phyloP scores from a whole-genome alignment of 2,797 vertebrate genomes.

The Myotis daubentonii region DNA sequence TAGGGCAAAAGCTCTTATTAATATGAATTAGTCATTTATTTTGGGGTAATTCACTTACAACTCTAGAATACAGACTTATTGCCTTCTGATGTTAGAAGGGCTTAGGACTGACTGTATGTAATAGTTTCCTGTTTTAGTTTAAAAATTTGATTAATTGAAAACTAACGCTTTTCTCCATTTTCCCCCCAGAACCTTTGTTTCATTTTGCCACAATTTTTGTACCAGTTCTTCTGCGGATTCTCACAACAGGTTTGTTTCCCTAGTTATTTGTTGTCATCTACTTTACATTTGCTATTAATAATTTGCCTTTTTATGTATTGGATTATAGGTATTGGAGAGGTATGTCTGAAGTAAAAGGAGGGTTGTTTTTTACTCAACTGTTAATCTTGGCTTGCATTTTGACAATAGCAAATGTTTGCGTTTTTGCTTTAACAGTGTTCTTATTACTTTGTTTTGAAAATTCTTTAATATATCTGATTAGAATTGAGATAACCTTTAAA shows the following conservation, averaged over 20 bases:
- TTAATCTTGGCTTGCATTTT: slow-evolving; percentile 47
- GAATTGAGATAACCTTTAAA: slow-evolving; percentile 32
- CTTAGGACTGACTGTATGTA: not conserved
- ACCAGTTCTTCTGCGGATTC: slow-evolving; percentile 99
- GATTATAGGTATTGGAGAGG: not conserved
- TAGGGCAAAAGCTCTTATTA: slow-evolving; percentile 22
- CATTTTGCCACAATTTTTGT: slow-evolving; percentile 99
- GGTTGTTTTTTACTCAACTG: not conserved
- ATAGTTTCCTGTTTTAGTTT: slow-evolving; percentile 31
- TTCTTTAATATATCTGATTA: not conserved
- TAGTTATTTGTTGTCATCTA: not conserved
- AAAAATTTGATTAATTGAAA: not conserved
- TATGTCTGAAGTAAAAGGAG: not conserved
- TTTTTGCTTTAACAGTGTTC: slow-evolving; percentile 32
- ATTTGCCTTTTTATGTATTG: not conserved
- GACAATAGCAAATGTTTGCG: slow-evolving; percentile 5
- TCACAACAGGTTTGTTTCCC: slow-evolving; percentile 95
- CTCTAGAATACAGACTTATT: not conserved
- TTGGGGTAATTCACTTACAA: slow-evolving; percentile 28
- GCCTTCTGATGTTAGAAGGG: slow-evolving; percentile 26
- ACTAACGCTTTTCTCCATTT: slow-evolving; percentile 65
- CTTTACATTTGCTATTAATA: slow-evolving; percentile 22
- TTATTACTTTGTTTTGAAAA: slow-evolving; percentile 47
- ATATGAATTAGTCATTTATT: slow-evolving; percentile 34
- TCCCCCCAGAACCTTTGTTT: slow-evolving; percentile 96